Evolutionary conservation across 2,797 vertebrate species (phyloP).

Genomic region (Amniataba percoides): DNA sequence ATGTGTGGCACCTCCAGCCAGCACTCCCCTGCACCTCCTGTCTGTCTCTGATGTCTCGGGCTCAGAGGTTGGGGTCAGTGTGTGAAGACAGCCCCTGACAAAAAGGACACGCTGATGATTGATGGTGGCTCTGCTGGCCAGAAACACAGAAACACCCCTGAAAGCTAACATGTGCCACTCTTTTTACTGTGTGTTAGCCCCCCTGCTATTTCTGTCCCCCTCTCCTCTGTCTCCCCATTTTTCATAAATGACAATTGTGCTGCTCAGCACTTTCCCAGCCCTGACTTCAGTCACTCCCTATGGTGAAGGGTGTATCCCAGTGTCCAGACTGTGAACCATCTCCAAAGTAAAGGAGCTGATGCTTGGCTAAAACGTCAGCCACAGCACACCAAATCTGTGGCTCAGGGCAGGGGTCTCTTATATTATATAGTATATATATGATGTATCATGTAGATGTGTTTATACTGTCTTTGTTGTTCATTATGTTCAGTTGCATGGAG

Average conservation of each 20-base stretch:
- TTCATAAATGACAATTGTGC: constrained; percentile 77
- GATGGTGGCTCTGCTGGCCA: constrained; percentile 72
- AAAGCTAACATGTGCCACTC: constrained; percentile 72
- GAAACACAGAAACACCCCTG: constrained; percentile 74
- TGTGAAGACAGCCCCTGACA: constrained; percentile 82
- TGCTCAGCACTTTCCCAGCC: constrained; percentile 71
- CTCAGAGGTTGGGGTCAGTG: constrained; percentile 74
- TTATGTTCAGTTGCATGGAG: background rate
- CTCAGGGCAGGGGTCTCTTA: background rate
- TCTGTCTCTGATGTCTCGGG: constrained; percentile 70
- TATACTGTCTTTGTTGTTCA: background rate
- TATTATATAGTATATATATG: too few relatives aligned
- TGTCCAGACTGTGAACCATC: constrained; percentile 50
- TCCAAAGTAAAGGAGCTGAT: constrained; percentile 39
- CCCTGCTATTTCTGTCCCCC: constrained; percentile 74
- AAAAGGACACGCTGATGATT: constrained; percentile 80
- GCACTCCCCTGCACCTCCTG: constrained; percentile 46
- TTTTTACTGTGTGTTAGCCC: constrained; percentile 53
- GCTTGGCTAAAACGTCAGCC: constrained; percentile 23
- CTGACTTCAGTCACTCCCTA: constrained; percentile 57
- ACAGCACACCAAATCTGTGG: background rate
- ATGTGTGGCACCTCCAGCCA: constrained; percentile 44
- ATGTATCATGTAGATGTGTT: background rate
- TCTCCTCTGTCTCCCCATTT: constrained; percentile 77
- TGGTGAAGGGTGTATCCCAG: constrained; percentile 46